Evolutionary conservation across 1,140 invertebrate species (phyloP).

Genomic region (Gryllus bimaculatus): DNA sequence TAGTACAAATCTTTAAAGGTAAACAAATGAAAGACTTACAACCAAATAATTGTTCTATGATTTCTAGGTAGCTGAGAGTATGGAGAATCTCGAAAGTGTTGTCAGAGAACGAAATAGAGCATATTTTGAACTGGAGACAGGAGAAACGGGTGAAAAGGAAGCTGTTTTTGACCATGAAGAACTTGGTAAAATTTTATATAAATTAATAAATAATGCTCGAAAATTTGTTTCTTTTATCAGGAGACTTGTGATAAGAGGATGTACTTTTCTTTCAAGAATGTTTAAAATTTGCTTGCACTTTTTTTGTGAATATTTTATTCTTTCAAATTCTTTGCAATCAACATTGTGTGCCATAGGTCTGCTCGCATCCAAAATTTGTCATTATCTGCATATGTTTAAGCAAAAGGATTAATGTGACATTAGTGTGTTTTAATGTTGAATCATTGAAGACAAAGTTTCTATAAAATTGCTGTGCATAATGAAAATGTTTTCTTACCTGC

Average conservation of each 20-base stretch:
- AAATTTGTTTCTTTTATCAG: neutral
- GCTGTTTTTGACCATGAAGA: conserved; percentile 43
- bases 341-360: neutral
- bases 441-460: no score
- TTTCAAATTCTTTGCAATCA: no score
- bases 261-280: neutral
- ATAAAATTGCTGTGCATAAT: no score
- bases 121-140: conserved; percentile 83
- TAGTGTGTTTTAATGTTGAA: no score
- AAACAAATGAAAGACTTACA: neutral
- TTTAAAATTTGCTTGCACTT: no score
- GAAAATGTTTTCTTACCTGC: no score
- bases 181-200: conserved; percentile 39
- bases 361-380: neutral
- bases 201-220: neutral
- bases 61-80: conserved; percentile 70
- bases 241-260: neutral
- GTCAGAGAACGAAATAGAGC: conserved; percentile 88
- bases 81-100: conserved; percentile 88
- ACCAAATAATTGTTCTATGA: neutral
- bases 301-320: no score
- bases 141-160: conserved; percentile 67
- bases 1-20: neutral
- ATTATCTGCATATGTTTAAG: no score
- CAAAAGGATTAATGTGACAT: no score